Conservation (phyloP, 2,888 invertebrate genomes). For the Thyatira batis region DNA sequence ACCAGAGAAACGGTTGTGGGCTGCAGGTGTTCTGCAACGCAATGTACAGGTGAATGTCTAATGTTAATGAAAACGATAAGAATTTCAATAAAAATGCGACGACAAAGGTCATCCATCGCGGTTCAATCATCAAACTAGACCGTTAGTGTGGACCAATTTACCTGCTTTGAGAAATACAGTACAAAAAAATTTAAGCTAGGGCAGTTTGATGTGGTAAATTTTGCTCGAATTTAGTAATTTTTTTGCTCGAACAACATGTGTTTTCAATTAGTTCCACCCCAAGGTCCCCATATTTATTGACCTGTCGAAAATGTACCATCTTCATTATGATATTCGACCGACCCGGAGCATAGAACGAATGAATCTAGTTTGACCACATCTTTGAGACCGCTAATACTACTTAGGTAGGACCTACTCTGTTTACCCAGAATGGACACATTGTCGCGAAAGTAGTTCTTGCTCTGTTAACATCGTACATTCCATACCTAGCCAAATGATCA, state of each 20-base stretch:
- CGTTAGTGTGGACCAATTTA: neutral
- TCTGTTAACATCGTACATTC: slow-evolving; percentile 50
- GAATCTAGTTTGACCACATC: slow-evolving; percentile 59
- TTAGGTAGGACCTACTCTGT: slow-evolving; percentile 11
- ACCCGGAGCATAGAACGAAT: slow-evolving; percentile 28
- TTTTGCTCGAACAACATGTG: no score
- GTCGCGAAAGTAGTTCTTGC: slow-evolving; percentile 71
- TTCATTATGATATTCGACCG: slow-evolving; percentile 40
- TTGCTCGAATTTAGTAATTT: neutral
- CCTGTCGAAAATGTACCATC: slow-evolving; percentile 25
- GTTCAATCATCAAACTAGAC: neutral
- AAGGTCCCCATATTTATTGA: slow-evolving; percentile 25
- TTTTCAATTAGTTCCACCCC: no score
- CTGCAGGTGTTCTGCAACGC: slow-evolving; percentile 32
- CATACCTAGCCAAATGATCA: slow-evolving; percentile 56
- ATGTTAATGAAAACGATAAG: slow-evolving; percentile 22
- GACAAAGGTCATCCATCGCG: neutral
- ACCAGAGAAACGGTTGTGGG: slow-evolving; percentile 35
- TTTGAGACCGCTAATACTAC: slow-evolving; percentile 42
- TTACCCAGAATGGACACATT: slow-evolving; percentile 49
- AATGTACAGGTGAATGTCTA: slow-evolving; percentile 42
- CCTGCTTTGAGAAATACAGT: neutral
- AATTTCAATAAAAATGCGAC: slow-evolving; percentile 7
- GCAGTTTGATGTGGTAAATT: neutral
- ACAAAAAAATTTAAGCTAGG: no score